A percentile compares a stretch with the other conserved stretches of the same genome.
phyloP scores from a whole-genome alignment of 1,140 invertebrate genomes.

The Aphelenchoides fujianensis region DNA sequence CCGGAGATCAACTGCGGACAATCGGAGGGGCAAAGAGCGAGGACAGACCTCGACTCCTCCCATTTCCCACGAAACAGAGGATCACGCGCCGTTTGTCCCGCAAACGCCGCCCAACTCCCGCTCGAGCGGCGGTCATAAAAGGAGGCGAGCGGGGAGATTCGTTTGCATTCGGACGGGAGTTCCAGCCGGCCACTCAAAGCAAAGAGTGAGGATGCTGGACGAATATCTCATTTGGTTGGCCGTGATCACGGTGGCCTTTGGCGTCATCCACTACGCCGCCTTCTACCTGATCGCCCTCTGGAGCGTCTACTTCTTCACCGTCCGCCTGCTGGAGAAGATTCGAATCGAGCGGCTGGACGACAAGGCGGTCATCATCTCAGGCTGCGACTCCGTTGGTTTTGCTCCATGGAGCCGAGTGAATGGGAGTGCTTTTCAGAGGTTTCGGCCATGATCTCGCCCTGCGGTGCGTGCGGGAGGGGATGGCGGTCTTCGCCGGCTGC shows the following conservation, averaged over 20 bases:
- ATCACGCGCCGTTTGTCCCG: no score
- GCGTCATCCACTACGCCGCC: constrained; percentile 21
- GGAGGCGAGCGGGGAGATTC: no score
- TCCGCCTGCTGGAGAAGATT: constrained; percentile 30
- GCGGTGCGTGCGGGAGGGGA: constrained; percentile 38
- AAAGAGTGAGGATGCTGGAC: constrained; percentile 19
- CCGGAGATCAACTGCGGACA: no score
- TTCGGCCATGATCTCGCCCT: constrained; percentile 38
- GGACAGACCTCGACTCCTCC: no score
- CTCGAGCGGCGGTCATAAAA: no score
- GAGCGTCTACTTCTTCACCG: constrained; percentile 30
- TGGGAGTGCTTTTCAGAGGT: no score
- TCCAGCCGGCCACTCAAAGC: no score
- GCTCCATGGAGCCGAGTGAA: no score
- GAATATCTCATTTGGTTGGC: constrained; percentile 30
- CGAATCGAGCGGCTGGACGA: constrained; percentile 16
- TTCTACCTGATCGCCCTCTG: constrained; percentile 19
- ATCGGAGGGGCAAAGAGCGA: no score
- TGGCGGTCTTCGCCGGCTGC: constrained; percentile 44
- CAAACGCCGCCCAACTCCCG: no score
- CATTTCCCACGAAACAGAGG: no score
- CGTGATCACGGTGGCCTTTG: constrained; percentile 7
- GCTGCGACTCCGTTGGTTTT: constrained; percentile 23
- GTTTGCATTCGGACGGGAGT: no score
- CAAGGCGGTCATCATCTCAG: constrained; percentile 44